Conservation (phyloP, 2,113 vertebrate species). For the Hypocryptadius cinnamomeus region DNA sequence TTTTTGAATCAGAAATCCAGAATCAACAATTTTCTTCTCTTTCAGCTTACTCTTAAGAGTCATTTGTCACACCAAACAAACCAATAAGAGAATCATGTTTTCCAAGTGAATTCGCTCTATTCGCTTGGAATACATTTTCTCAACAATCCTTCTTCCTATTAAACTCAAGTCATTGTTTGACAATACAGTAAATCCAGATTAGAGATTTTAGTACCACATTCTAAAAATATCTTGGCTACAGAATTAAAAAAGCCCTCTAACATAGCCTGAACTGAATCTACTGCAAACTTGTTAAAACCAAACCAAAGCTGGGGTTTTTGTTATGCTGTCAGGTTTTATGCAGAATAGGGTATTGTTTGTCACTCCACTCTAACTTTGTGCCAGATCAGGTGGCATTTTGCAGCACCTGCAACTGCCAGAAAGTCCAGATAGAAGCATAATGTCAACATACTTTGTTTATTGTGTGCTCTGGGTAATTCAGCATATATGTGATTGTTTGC, state of each 20-base stretch:
- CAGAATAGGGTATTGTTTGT: not conserved
- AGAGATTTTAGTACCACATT: not conserved
- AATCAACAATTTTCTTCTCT: not conserved
- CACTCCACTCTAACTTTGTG: not conserved
- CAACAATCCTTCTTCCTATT: not conserved
- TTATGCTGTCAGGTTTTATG: not conserved
- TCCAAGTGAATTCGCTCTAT: not conserved
- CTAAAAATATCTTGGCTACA: not conserved
- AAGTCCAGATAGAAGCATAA: not conserved
- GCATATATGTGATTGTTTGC: not conserved
- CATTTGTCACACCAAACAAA: not conserved
- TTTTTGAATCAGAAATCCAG: not conserved
- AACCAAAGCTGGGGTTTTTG: not conserved
- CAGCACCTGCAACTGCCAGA: not conserved
- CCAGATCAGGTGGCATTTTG: not conserved
- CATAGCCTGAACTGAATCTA: not conserved
- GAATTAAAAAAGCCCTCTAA: not conserved
- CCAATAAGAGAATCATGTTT: not conserved
- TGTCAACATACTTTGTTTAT: conserved; percentile 5
- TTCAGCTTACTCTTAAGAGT: not conserved
- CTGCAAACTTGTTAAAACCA: not conserved
- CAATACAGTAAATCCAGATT: not conserved
- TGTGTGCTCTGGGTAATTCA: not conserved
- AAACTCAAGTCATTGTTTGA: not conserved
- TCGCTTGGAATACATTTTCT: not conserved